Evolutionary conservation across 2,113 vertebrate genomes (phyloP).

Genomic region (Zosterops japonicus): DNA sequence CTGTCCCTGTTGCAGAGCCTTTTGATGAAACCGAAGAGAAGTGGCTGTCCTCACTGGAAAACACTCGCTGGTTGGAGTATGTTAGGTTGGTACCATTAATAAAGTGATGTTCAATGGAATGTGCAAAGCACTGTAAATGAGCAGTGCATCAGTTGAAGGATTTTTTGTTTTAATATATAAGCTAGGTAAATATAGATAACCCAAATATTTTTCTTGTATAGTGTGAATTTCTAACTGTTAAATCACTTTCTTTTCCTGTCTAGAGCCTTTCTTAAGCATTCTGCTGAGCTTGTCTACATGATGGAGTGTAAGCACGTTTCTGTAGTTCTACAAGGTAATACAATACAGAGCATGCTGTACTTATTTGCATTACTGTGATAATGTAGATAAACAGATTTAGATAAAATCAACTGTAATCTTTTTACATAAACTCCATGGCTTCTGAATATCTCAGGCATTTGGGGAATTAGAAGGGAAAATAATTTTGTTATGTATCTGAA

Average conservation of each 20-base stretch:
- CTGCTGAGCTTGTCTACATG: slow-evolving; percentile 89
- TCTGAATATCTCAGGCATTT: background rate
- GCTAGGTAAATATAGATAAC: background rate
- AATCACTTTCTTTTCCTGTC: background rate
- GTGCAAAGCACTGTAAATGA: background rate
- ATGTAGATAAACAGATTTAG: background rate
- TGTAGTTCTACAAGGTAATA: slow-evolving; percentile 89
- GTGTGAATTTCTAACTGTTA: background rate
- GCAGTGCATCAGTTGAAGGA: background rate
- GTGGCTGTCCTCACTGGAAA: slow-evolving; percentile 92
- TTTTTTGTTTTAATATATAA: background rate
- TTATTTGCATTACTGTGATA: background rate
- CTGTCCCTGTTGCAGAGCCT: slow-evolving; percentile 74
- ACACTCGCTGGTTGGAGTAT: slow-evolving; percentile 90
- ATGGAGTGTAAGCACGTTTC: slow-evolving; percentile 87
- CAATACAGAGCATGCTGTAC: background rate
- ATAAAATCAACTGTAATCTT: background rate
- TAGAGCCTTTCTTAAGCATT: slow-evolving; percentile 87
- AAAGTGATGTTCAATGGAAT: background rate
- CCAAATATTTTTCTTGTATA: background rate
- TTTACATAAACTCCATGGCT: background rate
- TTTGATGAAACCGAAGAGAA: slow-evolving; percentile 96
- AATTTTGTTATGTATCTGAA: background rate
- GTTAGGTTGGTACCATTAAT: slow-evolving; percentile 80
- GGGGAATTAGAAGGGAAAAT: background rate